Base-by-base conservation (phyloP, 2,888 invertebrate species). In the Endotricha flammealis region DNA sequence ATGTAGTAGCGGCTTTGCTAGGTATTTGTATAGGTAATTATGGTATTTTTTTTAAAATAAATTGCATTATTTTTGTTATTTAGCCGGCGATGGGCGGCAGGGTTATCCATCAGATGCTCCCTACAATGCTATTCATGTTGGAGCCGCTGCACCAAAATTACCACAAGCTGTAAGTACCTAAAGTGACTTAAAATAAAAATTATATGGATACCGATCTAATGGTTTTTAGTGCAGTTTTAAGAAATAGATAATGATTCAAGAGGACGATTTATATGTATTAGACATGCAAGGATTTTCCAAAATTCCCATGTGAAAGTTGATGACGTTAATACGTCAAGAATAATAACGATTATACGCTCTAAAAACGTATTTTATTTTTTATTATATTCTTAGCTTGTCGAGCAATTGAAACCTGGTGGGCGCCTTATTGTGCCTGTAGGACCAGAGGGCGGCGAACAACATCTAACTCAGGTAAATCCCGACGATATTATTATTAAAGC, bases 81-180 rank as follows among this genome's bases (percentile, higher is more conserved):
- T 58, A 92, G 93, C 91, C 71, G 97, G 96, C n/a, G 97, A 98
- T 88, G 98, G 98, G 1, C 88, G 97, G 39, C 76, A 90, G 57
- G 98, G 98, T 2, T 92, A 90, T 63, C 80, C 90, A 1, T 79
- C 88, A 36, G 89, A 91, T 46, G 95, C 92, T 3, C 97, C 96
- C 0, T 98, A 92, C 63, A 92, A 96, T 86, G 97, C 96, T 10
- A 98, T 98, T 53, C 97, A 98, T 77, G 96, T 96, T 4, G 97
- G 96, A 32, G 97, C 96, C 6, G 96, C 96, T 17, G 93, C 96
- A 6, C 91, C 94, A 3, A 88, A 88, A 38, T 83, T 94, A 38
- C 96, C 96, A 13, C 88, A 92, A 70, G 88, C 91, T 50, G 91
- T 95, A 67, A 89, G 80, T 86, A 9, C 4, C 1, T 7, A n/a